Base-by-base conservation (phyloP, 2,888 invertebrate genomes). In the Diarsia dahlii region DNA sequence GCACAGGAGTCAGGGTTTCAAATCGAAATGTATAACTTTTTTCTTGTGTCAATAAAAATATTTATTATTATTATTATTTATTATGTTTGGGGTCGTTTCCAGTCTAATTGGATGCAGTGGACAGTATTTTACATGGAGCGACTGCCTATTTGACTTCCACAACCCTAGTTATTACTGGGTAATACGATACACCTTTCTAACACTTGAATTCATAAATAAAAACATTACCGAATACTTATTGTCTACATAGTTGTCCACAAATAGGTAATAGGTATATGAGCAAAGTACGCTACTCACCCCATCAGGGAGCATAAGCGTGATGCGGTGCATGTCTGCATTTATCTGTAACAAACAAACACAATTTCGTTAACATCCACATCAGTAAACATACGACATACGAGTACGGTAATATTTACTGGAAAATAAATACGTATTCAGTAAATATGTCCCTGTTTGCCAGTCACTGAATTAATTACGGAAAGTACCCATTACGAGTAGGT, bases 261-360 rank as follows among this genome's bases (percentile, higher is more conserved):
- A n/a, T n/a, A n/a, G n/a, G n/a, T n/a, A n/a, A n/a, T n/a, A n/a
- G 28, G 28, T 28, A n/a, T 28, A 28, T 28, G 2, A 56, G 8
- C 23, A 23, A 9, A 18, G 9, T 18, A 28, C 48, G 28, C 18
- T 4, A 64, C 83, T 85, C 39, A 83, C 83, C 83, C 83, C 83
- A 71, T 83, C 86, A 85, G 83, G 83, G 83, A 83, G 83, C 83
- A 85, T 23, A 74, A 83, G 83, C 83, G 86, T 83, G 83, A 60
- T 83, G 83, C 86, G 83, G 83, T 83, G 83, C 83, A 83, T 83
- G 86, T 85, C 83, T 83, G 83, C 83, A 83, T 83, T 83, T 83
- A 83, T 83, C 83, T 83, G 86, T n/a, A 54, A 71, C 23, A 34
- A 69, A 62, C 20, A 60, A 15, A 52, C 15, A 34, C 15, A 28